A percentile compares a stretch with the other conserved stretches of the same genome.
Conservation (phyloP, 2,797 vertebrate genomes). For the Lates japonicus region DNA sequence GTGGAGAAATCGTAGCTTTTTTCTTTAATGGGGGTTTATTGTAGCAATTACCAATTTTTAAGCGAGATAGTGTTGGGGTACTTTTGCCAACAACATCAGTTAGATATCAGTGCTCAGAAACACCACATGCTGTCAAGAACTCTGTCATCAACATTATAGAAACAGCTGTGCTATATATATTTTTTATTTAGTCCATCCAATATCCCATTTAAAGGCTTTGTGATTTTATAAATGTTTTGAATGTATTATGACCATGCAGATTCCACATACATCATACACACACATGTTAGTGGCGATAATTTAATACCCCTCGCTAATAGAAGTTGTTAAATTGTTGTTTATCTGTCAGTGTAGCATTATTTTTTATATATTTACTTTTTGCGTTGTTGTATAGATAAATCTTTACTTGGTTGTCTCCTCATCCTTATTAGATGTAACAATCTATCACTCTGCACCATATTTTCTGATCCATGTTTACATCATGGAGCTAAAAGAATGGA, state of each 20-base stretch:
- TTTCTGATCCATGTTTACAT: neutral
- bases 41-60: conserved; percentile 58
- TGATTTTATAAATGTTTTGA: neutral
- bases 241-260: neutral
- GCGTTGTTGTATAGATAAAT: neutral
- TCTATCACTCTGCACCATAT: neutral
- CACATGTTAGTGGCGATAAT: neutral
- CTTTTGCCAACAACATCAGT: conserved; percentile 32
- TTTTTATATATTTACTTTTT: neutral
- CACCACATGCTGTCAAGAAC: neutral
- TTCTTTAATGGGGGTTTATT: conserved; percentile 70
- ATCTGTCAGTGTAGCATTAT: neutral
- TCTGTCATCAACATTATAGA: neutral
- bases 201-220: neutral
- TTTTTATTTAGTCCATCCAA: neutral
- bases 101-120: conserved; percentile 16
- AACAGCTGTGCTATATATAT: neutral
- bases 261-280: no score
- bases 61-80: conserved; percentile 30
- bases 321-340: neutral
- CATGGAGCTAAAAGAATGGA: neutral
- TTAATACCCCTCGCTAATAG: neutral
- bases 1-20: conserved; percentile 55
- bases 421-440: neutral
- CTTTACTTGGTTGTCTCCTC: neutral